These are phyloP conservation scores for Rhyacophila brunnea DNA, from an alignment of 1,140 invertebrate genomes.

Conservation along the genomic window DNA sequence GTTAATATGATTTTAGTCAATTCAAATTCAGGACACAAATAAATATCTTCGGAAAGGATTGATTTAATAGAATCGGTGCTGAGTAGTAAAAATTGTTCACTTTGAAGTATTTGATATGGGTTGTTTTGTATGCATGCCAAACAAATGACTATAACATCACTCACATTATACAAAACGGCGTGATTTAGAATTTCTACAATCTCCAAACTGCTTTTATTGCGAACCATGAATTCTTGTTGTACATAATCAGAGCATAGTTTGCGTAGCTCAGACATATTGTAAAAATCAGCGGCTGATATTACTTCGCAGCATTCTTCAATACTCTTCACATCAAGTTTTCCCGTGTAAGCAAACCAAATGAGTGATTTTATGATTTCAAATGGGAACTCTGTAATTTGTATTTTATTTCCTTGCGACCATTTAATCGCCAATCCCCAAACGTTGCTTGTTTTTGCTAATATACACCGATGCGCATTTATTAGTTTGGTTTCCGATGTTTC, in stretches of 20 bases:
- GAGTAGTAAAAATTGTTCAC: constrained; percentile 9
- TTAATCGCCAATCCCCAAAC: constrained; percentile 18
- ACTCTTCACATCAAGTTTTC: background rate
- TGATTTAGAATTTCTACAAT: constrained; percentile 14
- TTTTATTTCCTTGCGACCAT: constrained; percentile 3
- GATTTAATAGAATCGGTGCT: constrained; percentile 7
- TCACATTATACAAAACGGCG: constrained; percentile 1
- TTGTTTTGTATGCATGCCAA: constrained; percentile 24
- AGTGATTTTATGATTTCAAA: background rate
- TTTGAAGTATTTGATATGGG: constrained; percentile 4
- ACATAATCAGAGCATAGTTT: constrained; percentile 6
- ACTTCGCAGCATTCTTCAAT: constrained; percentile 11
- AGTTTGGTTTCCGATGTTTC: background rate
- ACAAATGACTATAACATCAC: constrained; percentile 3
- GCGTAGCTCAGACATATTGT: constrained; percentile 6
- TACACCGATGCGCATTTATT: constrained; percentile 19
- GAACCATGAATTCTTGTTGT: background rate
- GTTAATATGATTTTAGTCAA: background rate
- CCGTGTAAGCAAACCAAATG: constrained; percentile 14
- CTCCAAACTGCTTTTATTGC: background rate
- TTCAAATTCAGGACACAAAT: background rate
- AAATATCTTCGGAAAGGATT: constrained; percentile 1
- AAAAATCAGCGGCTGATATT: constrained; percentile 15
- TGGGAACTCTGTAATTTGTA: constrained; percentile 12
- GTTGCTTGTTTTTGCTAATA: constrained; percentile 12